Conservation (phyloP, 1,140 invertebrate genomes). For the Trichogramma pretiosum region DNA sequence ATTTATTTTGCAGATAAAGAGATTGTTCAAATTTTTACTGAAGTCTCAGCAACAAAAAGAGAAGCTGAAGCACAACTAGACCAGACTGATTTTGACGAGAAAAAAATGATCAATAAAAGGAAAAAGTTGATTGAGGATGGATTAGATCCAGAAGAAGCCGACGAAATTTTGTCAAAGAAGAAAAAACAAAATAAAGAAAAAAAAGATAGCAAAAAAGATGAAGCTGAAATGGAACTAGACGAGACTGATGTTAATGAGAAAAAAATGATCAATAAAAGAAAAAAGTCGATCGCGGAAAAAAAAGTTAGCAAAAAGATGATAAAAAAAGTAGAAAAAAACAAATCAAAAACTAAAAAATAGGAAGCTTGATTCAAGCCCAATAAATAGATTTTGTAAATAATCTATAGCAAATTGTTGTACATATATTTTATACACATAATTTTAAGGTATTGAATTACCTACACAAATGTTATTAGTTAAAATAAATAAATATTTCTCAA, state of each 20-base stretch:
- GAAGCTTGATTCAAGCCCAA: background rate
- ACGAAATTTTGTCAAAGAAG: conserved; percentile 27
- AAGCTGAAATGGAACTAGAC: background rate
- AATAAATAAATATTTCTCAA: background rate
- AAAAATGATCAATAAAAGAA: too few species aligned
- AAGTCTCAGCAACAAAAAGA: conserved; percentile 81
- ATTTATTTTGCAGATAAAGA: conserved; percentile 59
- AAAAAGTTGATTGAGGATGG: conserved; percentile 82
- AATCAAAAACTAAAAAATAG: background rate
- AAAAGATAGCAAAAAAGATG: conserved; percentile 1
- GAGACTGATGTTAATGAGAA: background rate
- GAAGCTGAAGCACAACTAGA: conserved; percentile 89
- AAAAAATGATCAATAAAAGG: conserved; percentile 75
- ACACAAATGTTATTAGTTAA: background rate
- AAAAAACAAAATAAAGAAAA: conserved; percentile 25
- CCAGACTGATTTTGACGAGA: conserved; percentile 84
- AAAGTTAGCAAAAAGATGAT: too few species aligned
- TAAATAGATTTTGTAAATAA: background rate
- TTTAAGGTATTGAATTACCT: background rate
- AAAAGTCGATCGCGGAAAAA: too few species aligned
- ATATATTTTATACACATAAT: background rate
- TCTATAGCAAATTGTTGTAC: background rate
- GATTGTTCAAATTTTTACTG: conserved; percentile 77
- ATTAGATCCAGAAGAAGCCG: conserved; percentile 69
- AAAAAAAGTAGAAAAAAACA: background rate